phyloP scores from a whole-genome alignment of 2,888 invertebrate species.

The Entomobrya multifasciata region DNA sequence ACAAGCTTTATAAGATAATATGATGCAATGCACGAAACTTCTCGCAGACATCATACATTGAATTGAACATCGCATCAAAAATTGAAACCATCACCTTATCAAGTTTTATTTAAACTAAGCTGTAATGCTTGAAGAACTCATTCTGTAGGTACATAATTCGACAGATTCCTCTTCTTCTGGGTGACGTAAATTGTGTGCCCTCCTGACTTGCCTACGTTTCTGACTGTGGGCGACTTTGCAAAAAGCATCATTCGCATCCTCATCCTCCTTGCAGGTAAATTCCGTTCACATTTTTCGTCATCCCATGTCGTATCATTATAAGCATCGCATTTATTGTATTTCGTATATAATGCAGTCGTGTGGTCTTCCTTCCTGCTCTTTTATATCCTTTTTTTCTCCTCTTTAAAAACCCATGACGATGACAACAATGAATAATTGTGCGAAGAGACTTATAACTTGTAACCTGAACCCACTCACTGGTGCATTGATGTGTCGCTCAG shows the following conservation, averaged over 20 bases:
- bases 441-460: background rate
- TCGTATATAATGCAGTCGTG: background rate
- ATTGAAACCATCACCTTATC: background rate
- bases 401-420: slow-evolving; percentile 17
- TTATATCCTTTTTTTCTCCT: slow-evolving; percentile 29
- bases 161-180: slow-evolving; percentile 2
- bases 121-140: background rate
- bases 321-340: too few relatives aligned
- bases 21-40: slow-evolving; percentile 29
- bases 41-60: background rate
- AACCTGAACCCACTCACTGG: too few relatives aligned
- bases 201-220: slow-evolving; percentile 20
- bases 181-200: slow-evolving; percentile 42
- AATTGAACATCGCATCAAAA: background rate
- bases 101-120: too few relatives aligned
- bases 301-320: too few relatives aligned
- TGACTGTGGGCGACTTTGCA: slow-evolving; percentile 26
- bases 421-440: slow-evolving; percentile 32
- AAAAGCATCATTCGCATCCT: slow-evolving; percentile 1
- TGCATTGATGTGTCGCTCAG: too few relatives aligned
- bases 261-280: background rate
- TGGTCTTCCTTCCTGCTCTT: slow-evolving; percentile 59
- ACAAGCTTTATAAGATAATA: background rate
- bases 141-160: background rate
- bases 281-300: background rate